phyloP scores from a whole-genome alignment of 1,140 invertebrate genomes.

The Sitodiplosis mosellana region DNA sequence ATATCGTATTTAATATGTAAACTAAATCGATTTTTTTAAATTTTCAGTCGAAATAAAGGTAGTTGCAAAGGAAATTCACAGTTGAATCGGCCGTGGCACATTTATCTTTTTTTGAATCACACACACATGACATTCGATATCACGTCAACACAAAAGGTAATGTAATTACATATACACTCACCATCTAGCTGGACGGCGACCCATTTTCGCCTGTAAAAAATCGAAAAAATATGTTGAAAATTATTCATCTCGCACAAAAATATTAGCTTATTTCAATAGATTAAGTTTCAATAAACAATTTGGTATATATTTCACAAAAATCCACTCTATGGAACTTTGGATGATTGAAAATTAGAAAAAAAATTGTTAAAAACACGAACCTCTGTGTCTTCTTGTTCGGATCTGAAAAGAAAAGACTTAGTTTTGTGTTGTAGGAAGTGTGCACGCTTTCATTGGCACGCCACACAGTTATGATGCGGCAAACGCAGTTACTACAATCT shows the following conservation, averaged over 20 bases:
- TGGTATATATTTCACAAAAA: not conserved
- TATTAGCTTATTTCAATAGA: not conserved
- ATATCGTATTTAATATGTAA: not conserved
- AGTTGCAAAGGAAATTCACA: no score
- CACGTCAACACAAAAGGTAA: not conserved
- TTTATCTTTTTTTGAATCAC: no score
- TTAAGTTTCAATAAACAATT: not conserved
- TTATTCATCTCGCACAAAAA: not conserved
- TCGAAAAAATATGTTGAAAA: not conserved
- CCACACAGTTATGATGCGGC: no score
- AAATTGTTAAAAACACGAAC: not conserved
- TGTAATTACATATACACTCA: slow-evolving; percentile 24
- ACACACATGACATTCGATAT: not conserved
- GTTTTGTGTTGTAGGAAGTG: no score
- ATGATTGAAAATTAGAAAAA: not conserved
- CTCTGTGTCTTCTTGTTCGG: not conserved
- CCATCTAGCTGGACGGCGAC: slow-evolving; percentile 55
- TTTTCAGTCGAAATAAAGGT: not conserved
- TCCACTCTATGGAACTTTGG: not conserved
- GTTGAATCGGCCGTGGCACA: no score
- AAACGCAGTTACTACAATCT: no score
- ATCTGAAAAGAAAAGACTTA: no score
- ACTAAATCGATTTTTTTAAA: not conserved
- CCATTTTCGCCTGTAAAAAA: slow-evolving; percentile 30
- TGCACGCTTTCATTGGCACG: no score